Base-by-base conservation (phyloP, 2,113 vertebrate genomes). In the Gasterosteus aculeatus region DNA sequence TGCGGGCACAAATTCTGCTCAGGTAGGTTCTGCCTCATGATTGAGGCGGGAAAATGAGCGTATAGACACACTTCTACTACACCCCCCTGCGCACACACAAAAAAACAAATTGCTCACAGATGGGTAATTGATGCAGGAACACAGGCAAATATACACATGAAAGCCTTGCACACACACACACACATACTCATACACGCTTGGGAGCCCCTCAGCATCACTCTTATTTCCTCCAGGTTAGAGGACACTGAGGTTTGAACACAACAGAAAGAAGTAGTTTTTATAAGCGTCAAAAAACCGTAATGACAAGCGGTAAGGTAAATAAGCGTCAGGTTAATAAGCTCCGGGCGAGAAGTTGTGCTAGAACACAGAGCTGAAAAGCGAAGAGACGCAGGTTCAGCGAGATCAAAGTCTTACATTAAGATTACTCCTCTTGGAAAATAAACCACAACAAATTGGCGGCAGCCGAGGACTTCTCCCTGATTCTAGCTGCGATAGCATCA, bases 311-410 rank as follows among this genome's bases (percentile, higher is more conserved):
- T 74, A 58, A 77, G 81, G 86, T 86, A 88, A 90, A 91, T 87
- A 86, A 89, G 83, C 78, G 41, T 44, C 31, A 88, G 90, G 89
- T 90, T 92, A 91, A 92, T 85, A 77, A 88, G 90, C 87, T 83
- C 49, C 22, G 69, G 74, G 81, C 11, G 22, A 74, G 61, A 69
- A 33, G 42, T 38, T 71, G 77, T 83, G 81, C 82, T 51, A 8
- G 69, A 81, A 78, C 86, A 80, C 70, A 11, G 62, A 3, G 47
- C 58, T 22, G 47, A 71, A 81, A 77, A 80, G 63, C 11, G 3
- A 29, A 39, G 78, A 84, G 70, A 60, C 79, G 62, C 73, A 54
- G 81, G 89, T 86, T 90, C 77, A 86, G 31, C 7, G 16, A 69
- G 84, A 90, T 92, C 88, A 91, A 88, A 92, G 86, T 74, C 80